Conservation (phyloP, 2,113 vertebrate species). For the Passer domesticus region DNA sequence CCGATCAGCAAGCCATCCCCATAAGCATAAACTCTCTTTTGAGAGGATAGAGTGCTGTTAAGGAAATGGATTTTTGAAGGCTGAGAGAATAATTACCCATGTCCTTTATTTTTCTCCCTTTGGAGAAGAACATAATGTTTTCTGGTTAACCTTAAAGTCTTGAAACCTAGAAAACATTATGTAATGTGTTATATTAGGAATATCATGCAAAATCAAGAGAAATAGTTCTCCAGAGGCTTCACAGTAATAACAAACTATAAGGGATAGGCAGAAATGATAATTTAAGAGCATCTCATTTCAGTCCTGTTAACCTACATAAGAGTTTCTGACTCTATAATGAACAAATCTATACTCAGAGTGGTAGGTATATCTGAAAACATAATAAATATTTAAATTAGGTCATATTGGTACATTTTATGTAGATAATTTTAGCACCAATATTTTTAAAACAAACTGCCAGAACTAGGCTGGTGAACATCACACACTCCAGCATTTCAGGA, state of each 20-base stretch:
- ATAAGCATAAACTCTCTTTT: not conserved
- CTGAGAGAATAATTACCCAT: not conserved
- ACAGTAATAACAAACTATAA: not conserved
- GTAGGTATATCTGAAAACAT: not conserved
- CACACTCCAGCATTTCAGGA: not conserved
- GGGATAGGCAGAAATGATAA: not conserved
- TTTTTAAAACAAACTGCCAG: not conserved
- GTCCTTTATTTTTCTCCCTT: not conserved
- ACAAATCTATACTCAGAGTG: not conserved
- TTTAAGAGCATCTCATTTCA: not conserved
- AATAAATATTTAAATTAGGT: not conserved
- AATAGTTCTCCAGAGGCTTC: not conserved
- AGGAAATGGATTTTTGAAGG: not conserved
- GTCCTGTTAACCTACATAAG: not conserved
- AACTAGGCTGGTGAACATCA: not conserved
- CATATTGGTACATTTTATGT: not conserved
- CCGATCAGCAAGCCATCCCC: not conserved
- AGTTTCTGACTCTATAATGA: not conserved
- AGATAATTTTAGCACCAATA: not conserved
- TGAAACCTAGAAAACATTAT: not conserved
- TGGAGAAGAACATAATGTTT: not conserved
- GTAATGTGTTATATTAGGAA: not conserved
- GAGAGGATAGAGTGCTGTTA: not conserved
- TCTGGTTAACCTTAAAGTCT: not conserved
- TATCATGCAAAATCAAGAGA: not conserved